Base-by-base conservation (phyloP, 2,797 vertebrate species). In the Ispidina picta region DNA sequence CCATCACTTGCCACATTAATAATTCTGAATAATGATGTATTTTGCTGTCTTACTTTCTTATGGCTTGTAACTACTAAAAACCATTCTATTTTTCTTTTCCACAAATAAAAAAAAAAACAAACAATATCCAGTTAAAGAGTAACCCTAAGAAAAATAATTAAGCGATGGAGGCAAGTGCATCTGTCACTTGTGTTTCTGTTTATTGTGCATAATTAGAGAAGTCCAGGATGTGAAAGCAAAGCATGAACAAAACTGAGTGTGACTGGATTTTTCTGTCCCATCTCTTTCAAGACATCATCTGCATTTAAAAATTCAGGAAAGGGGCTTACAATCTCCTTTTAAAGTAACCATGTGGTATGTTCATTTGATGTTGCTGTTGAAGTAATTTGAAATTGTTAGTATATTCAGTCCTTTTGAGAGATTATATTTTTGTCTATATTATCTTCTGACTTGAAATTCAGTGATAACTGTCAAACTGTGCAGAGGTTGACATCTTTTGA, bases 151-250 rank as follows among this genome's bases (percentile, higher is more conserved):
- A 76, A 70, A 65, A 25, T 4, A 85, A 29, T 31, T 76, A 26
- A 49, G 55, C 14, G 6, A 8, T 14, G 3, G 2, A 3, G 5
- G 28, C 4, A 6, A 56, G n/a, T 11, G 16, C 1, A 0, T 49
- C 18, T 76, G 21, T 62, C 51, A 54, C 3, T 76, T 46, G 20
- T 44, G 44, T 29, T 72, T 81, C 25, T 63, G 16, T 55, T 85
- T 63, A n/a, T 76, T 73, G 14, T 62, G 39, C 20, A 17, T 91
- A 12, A 19, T 59, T 88, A 76, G 10, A 70, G 13, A 12, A 48
- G 26, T 48, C 21, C 44, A 76, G 51, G 12, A 3, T 26, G 31
- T 65, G 12, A 60, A 55, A 46, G 31, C 18, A 63, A 46, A 78
- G n/a, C 35, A 43, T 52, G n/a, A 68, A 68, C 12, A 76, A 51